Percentiles rank a stretch among this genome's conserved stretches.
phyloP scores from a whole-genome alignment of 2,888 invertebrate species.

The Drosophila macrothrix region DNA sequence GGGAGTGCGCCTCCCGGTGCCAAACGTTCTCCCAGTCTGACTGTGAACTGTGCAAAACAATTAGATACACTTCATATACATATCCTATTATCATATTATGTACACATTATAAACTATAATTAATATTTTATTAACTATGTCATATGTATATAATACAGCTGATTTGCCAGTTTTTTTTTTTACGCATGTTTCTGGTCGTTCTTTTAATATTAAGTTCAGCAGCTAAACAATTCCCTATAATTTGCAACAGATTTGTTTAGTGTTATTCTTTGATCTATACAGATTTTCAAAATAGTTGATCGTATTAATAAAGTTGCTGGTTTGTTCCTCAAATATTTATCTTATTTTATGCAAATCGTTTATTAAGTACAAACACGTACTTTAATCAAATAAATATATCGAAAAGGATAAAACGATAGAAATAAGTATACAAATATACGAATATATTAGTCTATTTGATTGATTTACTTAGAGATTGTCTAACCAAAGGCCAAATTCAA shows the following conservation, averaged over 20 bases:
- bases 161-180: not conserved
- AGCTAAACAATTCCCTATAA: not conserved
- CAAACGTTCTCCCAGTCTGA: slow-evolving; percentile 87
- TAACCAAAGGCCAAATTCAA: not conserved
- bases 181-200: not conserved
- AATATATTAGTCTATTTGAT: not conserved
- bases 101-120: too few species aligned
- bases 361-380: too few species aligned
- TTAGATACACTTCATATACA: not conserved
- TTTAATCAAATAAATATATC: not conserved
- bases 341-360: not conserved
- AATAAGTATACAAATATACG: not conserved
- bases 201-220: too few species aligned
- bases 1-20: slow-evolving; percentile 87
- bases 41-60: slow-evolving; percentile 84
- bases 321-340: not conserved
- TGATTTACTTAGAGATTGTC: not conserved
- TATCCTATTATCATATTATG: not conserved
- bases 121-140: too few species aligned
- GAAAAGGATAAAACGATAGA: not conserved
- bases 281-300: not conserved
- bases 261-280: not conserved
- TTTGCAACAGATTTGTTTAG: not conserved
- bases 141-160: not conserved
- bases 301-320: not conserved